Evolutionary conservation across 2,888 invertebrate species (phyloP), one percentile per base, ranked within the genome.

Genomic region (Sarcophaga carnaria): DNA sequence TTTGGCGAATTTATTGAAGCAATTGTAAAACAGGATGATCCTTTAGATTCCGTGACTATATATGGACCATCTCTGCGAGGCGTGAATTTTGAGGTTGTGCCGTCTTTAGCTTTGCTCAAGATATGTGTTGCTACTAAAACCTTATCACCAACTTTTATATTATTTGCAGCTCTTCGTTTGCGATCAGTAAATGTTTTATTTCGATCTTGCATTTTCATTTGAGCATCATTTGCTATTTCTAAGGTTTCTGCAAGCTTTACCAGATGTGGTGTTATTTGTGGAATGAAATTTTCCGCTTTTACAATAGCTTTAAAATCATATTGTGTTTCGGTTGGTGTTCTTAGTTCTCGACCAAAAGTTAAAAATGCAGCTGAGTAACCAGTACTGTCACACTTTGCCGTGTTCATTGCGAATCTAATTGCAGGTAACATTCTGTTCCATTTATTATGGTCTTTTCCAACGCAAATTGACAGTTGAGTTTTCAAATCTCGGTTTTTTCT

Each of bases 311-410:
- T 74, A n/a, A 90, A 76, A 85, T 92, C 91, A 37, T 83, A 81
- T 8, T 74, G 49, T 27, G 88, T 88, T 25, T 92, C 92, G 70
- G 89, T 88, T 2, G 89, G 85, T 1, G 90, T 90, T 62, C 92
- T 79, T 0, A 92, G 47, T 80, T 93, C 91, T 69, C 92, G 67
- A 0, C 89, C 92, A 64, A 91, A 91, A 54, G 90, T 92, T 1
- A 92, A 75, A 69, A 45, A 75, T 63, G 75, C 63, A 12, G 75
- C 63, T 1, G 75, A 45, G 20, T 76, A 66, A 22, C 54, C 66
- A 25, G 75, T 76, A 14, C 64, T 76, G 6, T 64, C 64, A 47
- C 64, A 76, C 64, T 76, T 76, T 25, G 75, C 63, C n/a, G 75
- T 54, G 25, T 76, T 76, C 64, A 64, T 76, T 17, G 75, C 75